Evolutionary conservation across 2,113 vertebrate genomes (phyloP), one percentile per base, ranked within the genome.

Genomic region (Chaetodon trifascialis): DNA sequence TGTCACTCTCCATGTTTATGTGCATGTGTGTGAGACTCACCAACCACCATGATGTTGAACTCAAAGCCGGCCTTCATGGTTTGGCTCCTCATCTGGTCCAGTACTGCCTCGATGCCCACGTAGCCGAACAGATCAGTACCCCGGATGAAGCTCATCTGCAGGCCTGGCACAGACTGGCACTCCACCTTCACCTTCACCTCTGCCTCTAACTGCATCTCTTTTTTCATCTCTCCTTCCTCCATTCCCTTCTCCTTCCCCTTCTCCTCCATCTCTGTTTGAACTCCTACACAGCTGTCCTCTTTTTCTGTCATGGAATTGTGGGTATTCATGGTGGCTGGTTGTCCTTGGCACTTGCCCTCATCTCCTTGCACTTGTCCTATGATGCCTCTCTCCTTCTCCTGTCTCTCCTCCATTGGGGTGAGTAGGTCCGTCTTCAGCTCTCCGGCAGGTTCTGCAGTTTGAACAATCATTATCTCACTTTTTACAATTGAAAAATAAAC

Each of bases 1-100:
- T 16, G 5, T 42, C 25, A 59, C 21, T 63, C 36, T 38, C 49
- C 19, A 5, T 38, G 38, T 49, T 30, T 7, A 34, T 79, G 11
- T 66, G 3, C 5, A 15, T 63, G 14, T 55, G 23, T 36, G 40
- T 19, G 36, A 59, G 1, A 86, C 97, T 96, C 90, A 98, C 98
- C 98, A 40, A 99, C 98, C 23, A 99, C 97, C 97, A 99, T 99
- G 95, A 99, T 95, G 94, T 99, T 99, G 88, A 99, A 99, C 91
- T 99, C 97, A 1, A 99, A 97, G 30, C 97, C 97, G 0, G 91
- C 95, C 93, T 99, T 99, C 96, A 99, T 98, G 79, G 97, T 98
- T 88, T 99, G 99, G 92, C 95, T 96, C 76, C 95, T 96, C 96
- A 99, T 97, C 93, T 99, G 98, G 87, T 99, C 98, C 58, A 99